Percentiles rank a stretch among this genome's conserved stretches.
Conservation (phyloP, 2,888 invertebrate species). For the Synergus laeviventris region DNA sequence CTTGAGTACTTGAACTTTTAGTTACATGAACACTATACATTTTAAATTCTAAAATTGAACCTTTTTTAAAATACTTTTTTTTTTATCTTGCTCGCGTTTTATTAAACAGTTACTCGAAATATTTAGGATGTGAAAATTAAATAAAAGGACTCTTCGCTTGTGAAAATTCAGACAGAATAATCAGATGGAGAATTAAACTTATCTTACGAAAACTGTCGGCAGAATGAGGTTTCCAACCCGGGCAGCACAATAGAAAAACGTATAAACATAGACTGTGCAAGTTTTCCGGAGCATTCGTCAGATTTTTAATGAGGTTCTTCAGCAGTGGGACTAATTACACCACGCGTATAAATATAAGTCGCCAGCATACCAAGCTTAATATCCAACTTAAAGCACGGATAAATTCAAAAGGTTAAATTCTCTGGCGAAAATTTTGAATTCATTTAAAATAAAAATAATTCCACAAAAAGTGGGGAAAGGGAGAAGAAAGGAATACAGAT, state of each 20-base stretch:
- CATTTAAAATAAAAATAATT: not conserved
- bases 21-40: constrained; percentile 73
- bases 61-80: not conserved
- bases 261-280: constrained; percentile 46
- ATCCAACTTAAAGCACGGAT: not conserved
- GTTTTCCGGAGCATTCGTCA: constrained; percentile 52
- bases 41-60: constrained; percentile 32
- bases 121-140: not conserved
- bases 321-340: constrained; percentile 50
- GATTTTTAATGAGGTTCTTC: constrained; percentile 53
- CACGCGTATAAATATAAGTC: not conserved
- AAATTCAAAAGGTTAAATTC: not conserved
- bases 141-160: not conserved
- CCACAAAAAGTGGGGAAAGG: not conserved
- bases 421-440: not conserved
- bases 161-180: not conserved
- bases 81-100: not conserved
- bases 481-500: not conserved
- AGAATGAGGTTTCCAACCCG: constrained; percentile 47
- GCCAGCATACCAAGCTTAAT: not conserved
- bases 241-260: constrained; percentile 48
- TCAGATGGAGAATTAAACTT: not conserved
- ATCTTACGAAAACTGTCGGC: constrained; percentile 20
- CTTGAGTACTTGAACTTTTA: constrained; percentile 62
- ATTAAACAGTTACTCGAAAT: not conserved